Conservation (phyloP, 2,888 invertebrate genomes). For the Archaeoteleia sp. region DNA sequence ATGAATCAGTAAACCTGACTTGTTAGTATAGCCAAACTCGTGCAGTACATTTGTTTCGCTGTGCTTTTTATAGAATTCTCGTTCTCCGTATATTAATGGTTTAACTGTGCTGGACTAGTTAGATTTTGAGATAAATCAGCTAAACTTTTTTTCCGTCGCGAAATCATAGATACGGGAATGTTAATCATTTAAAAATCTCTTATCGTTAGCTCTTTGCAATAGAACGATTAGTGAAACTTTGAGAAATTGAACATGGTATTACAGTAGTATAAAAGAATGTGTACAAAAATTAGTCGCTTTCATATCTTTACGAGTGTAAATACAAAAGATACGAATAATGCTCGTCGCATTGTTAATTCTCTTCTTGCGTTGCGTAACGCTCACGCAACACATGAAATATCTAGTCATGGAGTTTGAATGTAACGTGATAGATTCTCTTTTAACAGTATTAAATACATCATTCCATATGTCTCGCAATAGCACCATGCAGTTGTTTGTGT, state of each 20-base stretch:
- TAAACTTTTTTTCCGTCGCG: no score
- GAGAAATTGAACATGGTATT: constrained; percentile 18
- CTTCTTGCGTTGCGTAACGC: constrained; percentile 43
- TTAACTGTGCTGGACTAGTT: no score
- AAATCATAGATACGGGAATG: no score
- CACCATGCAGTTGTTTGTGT: no score
- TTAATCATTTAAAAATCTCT: no score
- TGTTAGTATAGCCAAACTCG: no score
- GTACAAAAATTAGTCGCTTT: constrained; percentile 42
- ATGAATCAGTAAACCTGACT: no score
- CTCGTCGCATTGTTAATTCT: constrained; percentile 32
- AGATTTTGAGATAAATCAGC: no score
- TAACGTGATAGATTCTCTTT: not conserved
- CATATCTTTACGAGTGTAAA: constrained; percentile 50
- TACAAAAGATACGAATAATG: constrained; percentile 46
- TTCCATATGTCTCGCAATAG: not conserved
- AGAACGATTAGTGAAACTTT: not conserved
- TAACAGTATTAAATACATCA: not conserved
- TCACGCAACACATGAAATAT: constrained; percentile 5
- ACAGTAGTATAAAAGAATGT: constrained; percentile 4
- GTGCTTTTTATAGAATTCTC: no score
- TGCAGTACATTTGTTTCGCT: no score
- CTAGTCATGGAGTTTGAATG: not conserved
- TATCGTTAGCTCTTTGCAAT: no score
- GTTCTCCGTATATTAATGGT: no score